Base-by-base conservation (phyloP, 2,797 vertebrate genomes). In the Scleropages formosus region DNA sequence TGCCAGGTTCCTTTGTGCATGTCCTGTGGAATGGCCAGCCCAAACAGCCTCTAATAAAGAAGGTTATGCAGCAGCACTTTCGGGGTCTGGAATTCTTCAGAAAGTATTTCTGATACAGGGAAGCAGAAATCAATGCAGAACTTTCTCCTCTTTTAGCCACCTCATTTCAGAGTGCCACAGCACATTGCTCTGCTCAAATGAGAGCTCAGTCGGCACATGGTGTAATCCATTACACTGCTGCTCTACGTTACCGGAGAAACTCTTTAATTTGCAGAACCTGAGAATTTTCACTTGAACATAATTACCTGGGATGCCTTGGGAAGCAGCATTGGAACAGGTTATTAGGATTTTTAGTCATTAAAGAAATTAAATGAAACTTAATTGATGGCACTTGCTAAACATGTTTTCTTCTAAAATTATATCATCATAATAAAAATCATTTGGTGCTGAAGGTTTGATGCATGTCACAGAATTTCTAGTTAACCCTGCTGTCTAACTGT, bases 381-480 rank as follows among this genome's bases (percentile, higher is more conserved):
- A 56, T 56, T 56, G 20, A 7, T 39, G 6, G 4, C 69, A 31
- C 69, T 31, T 71, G n/a, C 69, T 56, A 56, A 56, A 56, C 56
- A 53, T 56, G 53, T 18, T 56, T 22, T 47, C 46, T 68, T 71
- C 49, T 18, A 53, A 58, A 71, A 56, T 24, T 15, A 56, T 53
- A 18, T 4, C 67, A 53, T 12, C 71, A 68, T 58, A 71, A 53
- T 51, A 71, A 22, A 58, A 53, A 53, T 27, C 44, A 13, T 58
- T 71, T 71, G 68, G 49, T 51, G 71, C n/a, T 68, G 68, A 68
- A 68, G 44, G 68, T 68, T 31, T 58, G 68, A 71, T 13, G 49
- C 22, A 18, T 8, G n/a, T 18, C 7, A 7, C 49, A 7, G 9
- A 18, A 18, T 59, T 22, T 24, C 31, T 20, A 27, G 62, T 9